phyloP scores from a whole-genome alignment of 2,113 vertebrate genomes.

The Aplodontia rufa region DNA sequence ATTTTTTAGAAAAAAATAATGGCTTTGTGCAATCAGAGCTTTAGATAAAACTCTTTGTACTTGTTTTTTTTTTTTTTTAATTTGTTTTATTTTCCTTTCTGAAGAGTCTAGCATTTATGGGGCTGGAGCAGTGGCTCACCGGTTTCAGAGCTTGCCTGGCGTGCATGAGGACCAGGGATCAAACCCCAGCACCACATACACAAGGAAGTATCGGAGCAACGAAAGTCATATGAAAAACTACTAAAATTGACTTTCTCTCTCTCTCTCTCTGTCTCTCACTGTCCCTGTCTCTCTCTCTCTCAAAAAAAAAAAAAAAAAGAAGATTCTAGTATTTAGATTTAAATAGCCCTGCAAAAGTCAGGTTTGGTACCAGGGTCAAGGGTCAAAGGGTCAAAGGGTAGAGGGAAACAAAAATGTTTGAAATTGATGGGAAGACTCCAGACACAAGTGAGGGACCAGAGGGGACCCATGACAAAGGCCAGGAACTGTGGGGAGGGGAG shows the following conservation, averaged over 20 bases:
- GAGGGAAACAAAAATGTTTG: constrained; percentile 63
- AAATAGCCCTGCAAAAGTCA: constrained; percentile 80
- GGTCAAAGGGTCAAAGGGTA: not conserved
- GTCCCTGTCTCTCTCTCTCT: too few species aligned
- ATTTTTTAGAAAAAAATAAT: not conserved
- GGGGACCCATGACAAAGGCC: not conserved
- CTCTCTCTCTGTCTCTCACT: too few species aligned
- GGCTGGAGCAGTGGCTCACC: too few species aligned
- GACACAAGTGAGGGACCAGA: rapidly evolving
- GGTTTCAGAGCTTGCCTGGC: too few species aligned
- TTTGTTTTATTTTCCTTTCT: too few species aligned
- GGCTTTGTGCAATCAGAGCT: constrained; percentile 82
- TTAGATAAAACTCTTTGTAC: constrained; percentile 77
- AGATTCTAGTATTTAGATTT: constrained; percentile 81
- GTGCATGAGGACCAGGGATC: too few species aligned
- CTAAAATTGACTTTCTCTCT: too few species aligned
- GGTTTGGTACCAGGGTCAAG: not conserved
- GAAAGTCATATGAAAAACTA: too few species aligned
- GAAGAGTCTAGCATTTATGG: constrained; percentile 78
- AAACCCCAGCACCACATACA: too few species aligned
- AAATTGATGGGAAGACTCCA: constrained; percentile 73
- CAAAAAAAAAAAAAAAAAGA: constrained; percentile 44
- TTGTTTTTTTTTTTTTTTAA: too few species aligned
- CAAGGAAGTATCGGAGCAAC: too few species aligned
- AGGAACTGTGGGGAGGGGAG: not conserved